Percentiles rank a stretch among this genome's conserved stretches.
Conservation (phyloP, 2,888 invertebrate genomes). For the Scrobipalpa atriplicella region DNA sequence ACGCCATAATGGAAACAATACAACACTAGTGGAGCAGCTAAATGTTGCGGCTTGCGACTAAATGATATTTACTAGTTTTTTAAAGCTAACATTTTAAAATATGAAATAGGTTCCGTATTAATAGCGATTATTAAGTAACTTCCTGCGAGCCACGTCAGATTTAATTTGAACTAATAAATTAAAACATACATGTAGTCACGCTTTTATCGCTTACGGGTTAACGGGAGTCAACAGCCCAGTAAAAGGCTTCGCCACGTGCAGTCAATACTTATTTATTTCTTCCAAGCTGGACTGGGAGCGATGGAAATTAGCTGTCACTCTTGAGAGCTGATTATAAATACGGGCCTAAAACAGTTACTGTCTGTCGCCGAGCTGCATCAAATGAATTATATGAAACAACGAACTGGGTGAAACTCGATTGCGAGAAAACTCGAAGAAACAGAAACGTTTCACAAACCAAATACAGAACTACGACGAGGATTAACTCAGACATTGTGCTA, state of each 20-base stretch:
- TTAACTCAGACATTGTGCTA: conserved; percentile 3
- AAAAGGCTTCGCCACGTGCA: no score
- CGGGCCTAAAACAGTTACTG: neutral
- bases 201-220: no score
- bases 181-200: no score
- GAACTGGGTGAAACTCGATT: neutral
- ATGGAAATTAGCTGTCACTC: no score
- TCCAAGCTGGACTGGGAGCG: no score
- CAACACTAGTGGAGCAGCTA: conserved; percentile 3
- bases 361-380: conserved; percentile 2
- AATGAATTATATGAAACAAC: conserved; percentile 18
- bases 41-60: neutral
- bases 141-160: no score
- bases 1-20: conserved; percentile 1
- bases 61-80: neutral
- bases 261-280: no score
- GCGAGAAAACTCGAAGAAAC: conserved; percentile 14
- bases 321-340: neutral
- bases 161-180: no score
- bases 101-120: no score
- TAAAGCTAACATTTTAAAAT: no score
- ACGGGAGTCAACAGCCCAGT: no score
- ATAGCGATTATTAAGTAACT: no score
- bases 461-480: conserved; percentile 4
- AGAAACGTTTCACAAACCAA: conserved; percentile 13